These are phyloP conservation scores for Parus major DNA, from an alignment of 2,113 vertebrate species.

Conservation along the genomic window DNA sequence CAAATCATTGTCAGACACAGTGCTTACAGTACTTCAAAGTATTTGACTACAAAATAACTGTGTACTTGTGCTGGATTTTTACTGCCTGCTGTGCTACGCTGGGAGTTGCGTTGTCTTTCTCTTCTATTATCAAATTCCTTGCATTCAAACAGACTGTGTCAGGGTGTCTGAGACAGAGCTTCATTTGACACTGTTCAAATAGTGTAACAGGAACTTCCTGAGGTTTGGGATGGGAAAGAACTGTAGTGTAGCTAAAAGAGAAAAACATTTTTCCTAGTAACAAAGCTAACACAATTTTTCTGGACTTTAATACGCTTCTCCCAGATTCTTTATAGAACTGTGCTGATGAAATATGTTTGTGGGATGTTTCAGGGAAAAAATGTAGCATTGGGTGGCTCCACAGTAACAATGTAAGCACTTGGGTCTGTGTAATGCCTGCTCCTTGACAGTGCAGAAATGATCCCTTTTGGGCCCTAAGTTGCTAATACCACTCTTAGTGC, in stretches of 20 bases:
- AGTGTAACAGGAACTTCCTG: not conserved
- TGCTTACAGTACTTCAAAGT: not conserved
- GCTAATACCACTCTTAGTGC: not conserved
- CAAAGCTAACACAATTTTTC: not conserved
- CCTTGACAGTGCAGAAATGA: not conserved
- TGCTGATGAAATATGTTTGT: not conserved
- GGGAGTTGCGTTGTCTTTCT: not conserved
- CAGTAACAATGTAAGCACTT: not conserved
- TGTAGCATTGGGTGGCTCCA: not conserved
- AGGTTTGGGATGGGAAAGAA: not conserved
- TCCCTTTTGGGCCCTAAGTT: not conserved
- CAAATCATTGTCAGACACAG: not conserved
- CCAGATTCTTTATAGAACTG: not conserved
- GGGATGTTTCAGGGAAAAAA: not conserved
- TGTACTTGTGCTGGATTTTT: not conserved
- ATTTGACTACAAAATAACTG: not conserved
- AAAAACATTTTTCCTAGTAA: not conserved
- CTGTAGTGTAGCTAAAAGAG: not conserved
- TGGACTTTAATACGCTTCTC: not conserved
- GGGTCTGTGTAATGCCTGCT: not conserved
- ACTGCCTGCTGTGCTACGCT: not conserved
- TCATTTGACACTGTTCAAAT: not conserved
- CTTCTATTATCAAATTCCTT: not conserved
- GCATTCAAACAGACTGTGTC: not conserved
- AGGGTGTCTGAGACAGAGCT: not conserved